Percentiles rank a stretch among this genome's conserved stretches.
phyloP scores from a whole-genome alignment of 2,797 vertebrate species.

The Sebastes goodei region DNA sequence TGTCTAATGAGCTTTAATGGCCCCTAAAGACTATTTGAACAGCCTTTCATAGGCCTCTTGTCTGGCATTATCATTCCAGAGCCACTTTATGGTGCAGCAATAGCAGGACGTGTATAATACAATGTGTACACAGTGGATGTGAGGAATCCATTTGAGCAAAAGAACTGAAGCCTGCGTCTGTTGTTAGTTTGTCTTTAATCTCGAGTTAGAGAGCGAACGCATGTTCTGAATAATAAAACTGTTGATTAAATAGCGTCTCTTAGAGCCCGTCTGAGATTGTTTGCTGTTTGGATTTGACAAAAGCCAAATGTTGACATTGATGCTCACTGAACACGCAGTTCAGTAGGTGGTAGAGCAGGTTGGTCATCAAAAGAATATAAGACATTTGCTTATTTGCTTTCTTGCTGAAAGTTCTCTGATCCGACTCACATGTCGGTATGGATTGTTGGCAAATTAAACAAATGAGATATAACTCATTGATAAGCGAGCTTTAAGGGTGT shows the following conservation, averaged over 20 bases:
- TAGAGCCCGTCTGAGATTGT: neutral
- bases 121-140: conserved; percentile 13
- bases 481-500: neutral
- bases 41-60: conserved; percentile 18
- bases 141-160: conserved; percentile 1
- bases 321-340: neutral
- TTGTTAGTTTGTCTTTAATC: neutral
- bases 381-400: neutral
- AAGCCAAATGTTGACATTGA: neutral
- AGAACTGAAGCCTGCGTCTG: neutral
- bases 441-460: neutral
- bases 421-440: neutral
- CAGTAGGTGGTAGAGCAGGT: neutral
- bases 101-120: conserved; percentile 2
- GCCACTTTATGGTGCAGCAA: conserved; percentile 7
- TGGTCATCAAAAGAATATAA: neutral
- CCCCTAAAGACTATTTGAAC: conserved; percentile 4
- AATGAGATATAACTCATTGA: neutral
- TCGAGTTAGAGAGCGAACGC: neutral
- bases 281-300: neutral
- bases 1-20: conserved; percentile 20
- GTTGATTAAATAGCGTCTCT: neutral
- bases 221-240: neutral
- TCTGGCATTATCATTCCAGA: conserved; percentile 20
- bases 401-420: neutral